Evolutionary conservation across 2,113 vertebrate genomes (phyloP).

Genomic region (Thalassoma bifasciatum): DNA sequence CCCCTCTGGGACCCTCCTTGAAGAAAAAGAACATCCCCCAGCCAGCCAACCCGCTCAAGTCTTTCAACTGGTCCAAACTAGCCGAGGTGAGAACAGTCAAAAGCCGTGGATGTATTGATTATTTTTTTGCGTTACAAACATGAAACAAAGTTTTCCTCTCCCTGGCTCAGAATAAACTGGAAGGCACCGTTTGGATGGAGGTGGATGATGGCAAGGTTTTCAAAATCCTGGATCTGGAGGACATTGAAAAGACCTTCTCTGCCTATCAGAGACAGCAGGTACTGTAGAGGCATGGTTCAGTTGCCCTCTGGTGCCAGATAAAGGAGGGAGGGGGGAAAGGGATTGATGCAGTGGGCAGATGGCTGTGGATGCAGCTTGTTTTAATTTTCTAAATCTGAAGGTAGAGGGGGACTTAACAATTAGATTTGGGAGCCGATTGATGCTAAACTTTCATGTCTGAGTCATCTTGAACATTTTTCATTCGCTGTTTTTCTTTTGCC

Average conservation of each 20-base stretch:
- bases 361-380: constrained; percentile 10
- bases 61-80: constrained; percentile 98
- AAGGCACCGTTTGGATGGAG: constrained; percentile 93
- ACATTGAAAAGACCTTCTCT: constrained; percentile 97
- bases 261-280: constrained; percentile 99
- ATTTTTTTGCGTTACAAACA: neutral
- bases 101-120: neutral
- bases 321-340: too few relatives aligned
- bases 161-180: constrained; percentile 91
- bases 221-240: constrained; percentile 94
- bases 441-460: constrained; percentile 12
- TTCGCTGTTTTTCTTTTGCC: constrained; percentile 12
- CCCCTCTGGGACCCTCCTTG: constrained; percentile 85
- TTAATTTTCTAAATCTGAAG: constrained; percentile 11
- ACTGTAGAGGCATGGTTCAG: constrained; percentile 46
- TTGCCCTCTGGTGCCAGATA: neutral
- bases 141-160: neutral
- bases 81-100: constrained; percentile 87
- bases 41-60: constrained; percentile 93
- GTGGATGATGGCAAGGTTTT: constrained; percentile 94
- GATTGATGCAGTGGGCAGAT: neutral
- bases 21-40: constrained; percentile 97
- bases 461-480: constrained; percentile 10
- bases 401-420: neutral
- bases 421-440: constrained; percentile 7